A percentile compares a stretch with the other conserved stretches of the same genome.
Evolutionary conservation across 1,140 invertebrate species (phyloP).

Genomic region (Stegodyphus dumicola): DNA sequence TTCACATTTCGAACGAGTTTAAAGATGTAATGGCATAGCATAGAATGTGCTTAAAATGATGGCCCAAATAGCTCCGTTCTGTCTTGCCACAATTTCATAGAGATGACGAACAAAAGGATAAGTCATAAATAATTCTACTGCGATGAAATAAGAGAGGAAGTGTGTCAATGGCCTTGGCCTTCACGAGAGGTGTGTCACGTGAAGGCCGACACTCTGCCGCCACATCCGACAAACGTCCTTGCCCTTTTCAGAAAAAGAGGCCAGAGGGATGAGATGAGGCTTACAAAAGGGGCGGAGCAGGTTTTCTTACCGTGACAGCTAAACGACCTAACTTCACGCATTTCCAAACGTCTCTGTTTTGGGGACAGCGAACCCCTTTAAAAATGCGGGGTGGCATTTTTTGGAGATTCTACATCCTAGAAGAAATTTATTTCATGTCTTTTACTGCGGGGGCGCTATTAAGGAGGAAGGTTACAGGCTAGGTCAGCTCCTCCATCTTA

Average conservation of each 20-base stretch:
- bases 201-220: constrained; percentile 48
- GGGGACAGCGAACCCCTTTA: constrained; percentile 21
- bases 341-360: constrained; percentile 6
- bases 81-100: too few species aligned
- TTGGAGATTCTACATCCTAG: too few species aligned
- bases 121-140: background rate
- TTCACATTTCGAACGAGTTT: too few species aligned
- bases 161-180: constrained; percentile 48
- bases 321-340: constrained; percentile 15
- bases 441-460: too few species aligned
- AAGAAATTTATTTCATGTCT: too few species aligned
- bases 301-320: constrained; percentile 14
- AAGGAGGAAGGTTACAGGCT: too few species aligned
- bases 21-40: too few species aligned
- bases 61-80: too few species aligned
- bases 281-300: constrained; percentile 5
- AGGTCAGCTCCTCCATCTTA: too few species aligned
- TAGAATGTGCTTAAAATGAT: too few species aligned
- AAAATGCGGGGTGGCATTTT: background rate
- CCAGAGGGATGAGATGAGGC: constrained; percentile 1
- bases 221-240: constrained; percentile 35
- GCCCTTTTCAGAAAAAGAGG: constrained; percentile 38
- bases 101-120: background rate
- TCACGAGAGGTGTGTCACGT: constrained; percentile 28
- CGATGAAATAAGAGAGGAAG: constrained; percentile 8